A percentile compares a stretch with the other conserved stretches of the same genome.
These are phyloP conservation scores for Nesidiocoris tenuis DNA, from an alignment of 2,888 invertebrate genomes.

Conservation along the genomic window DNA sequence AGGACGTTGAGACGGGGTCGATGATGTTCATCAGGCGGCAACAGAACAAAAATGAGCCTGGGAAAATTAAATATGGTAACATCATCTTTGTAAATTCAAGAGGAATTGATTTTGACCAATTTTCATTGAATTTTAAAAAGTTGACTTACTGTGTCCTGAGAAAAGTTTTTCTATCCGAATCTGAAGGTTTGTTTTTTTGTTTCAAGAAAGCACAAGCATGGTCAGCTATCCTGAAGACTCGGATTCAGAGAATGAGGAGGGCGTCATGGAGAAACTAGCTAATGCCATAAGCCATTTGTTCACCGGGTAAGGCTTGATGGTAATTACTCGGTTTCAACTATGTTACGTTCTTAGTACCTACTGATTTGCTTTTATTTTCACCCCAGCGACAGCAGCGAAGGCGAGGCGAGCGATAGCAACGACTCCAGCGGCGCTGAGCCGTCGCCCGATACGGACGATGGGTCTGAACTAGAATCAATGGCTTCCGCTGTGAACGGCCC, in stretches of 20 bases:
- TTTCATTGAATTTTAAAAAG: too few relatives aligned
- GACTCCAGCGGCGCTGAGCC: constrained; percentile 56
- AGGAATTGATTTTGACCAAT: too few relatives aligned
- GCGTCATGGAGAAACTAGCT: constrained; percentile 67
- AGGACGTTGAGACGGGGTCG: constrained; percentile 57
- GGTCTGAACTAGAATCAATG: constrained; percentile 54
- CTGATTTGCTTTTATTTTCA: too few relatives aligned
- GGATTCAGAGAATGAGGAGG: constrained; percentile 73
- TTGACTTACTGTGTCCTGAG: too few relatives aligned
- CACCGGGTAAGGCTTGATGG: constrained; percentile 63
- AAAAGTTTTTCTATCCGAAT: too few relatives aligned
- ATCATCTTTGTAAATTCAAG: neutral
- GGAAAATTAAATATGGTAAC: constrained; percentile 44
- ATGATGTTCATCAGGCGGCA: constrained; percentile 60
- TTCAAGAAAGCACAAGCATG: constrained; percentile 52
- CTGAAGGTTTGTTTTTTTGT: too few relatives aligned
- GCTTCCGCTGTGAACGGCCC: constrained; percentile 51
- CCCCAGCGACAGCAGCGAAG: constrained; percentile 62
- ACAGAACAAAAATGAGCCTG: constrained; percentile 40
- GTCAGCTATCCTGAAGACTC: constrained; percentile 60
- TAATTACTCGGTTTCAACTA: too few relatives aligned
- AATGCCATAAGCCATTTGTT: constrained; percentile 75
- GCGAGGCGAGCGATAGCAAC: constrained; percentile 58
- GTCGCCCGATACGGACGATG: constrained; percentile 53
- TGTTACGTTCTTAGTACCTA: too few relatives aligned